Evolutionary conservation across 92 coral and sea anemone species (phyloP).

Genomic region (Bergia puertoricense): DNA sequence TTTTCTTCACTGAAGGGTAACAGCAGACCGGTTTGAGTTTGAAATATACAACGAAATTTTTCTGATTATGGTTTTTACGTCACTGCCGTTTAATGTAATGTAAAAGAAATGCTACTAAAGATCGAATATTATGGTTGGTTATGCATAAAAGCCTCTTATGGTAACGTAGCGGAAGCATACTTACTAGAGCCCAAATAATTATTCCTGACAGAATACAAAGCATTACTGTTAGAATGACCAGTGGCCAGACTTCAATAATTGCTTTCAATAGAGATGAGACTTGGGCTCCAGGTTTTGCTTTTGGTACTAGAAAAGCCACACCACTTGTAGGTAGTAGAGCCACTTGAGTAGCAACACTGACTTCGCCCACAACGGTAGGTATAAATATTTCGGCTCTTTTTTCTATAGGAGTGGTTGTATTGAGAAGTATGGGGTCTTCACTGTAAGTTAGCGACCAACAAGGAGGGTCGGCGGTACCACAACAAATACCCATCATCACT

Average conservation of each 20-base stretch:
- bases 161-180: neutral
- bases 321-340: slow-evolving; percentile 30
- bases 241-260: slow-evolving; percentile 34
- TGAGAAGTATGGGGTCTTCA: slow-evolving; percentile 9
- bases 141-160: neutral
- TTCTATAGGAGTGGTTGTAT: slow-evolving; percentile 17
- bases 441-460: slow-evolving; percentile 22
- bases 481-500: slow-evolving; percentile 35
- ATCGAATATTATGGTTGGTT: neutral
- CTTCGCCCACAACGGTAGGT: slow-evolving; percentile 28
- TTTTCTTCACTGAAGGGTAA: too few relatives aligned
- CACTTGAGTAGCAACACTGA: neutral
- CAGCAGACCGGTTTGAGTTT: too few relatives aligned
- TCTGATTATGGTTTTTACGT: too few relatives aligned
- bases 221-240: slow-evolving; percentile 30
- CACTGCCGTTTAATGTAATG: too few relatives aligned
- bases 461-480: slow-evolving; percentile 18
- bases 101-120: neutral
- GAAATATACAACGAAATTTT: too few relatives aligned
- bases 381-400: slow-evolving; percentile 20
- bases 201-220: slow-evolving; percentile 36
- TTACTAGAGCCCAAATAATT: slow-evolving; percentile 40
- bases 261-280: slow-evolving; percentile 33
- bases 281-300: slow-evolving; percentile 32
- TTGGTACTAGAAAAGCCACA: slow-evolving; percentile 36